These are phyloP conservation scores for Epizoanthus rinbou DNA, from an alignment of 92 coral and sea anemone species.

Conservation along the genomic window DNA sequence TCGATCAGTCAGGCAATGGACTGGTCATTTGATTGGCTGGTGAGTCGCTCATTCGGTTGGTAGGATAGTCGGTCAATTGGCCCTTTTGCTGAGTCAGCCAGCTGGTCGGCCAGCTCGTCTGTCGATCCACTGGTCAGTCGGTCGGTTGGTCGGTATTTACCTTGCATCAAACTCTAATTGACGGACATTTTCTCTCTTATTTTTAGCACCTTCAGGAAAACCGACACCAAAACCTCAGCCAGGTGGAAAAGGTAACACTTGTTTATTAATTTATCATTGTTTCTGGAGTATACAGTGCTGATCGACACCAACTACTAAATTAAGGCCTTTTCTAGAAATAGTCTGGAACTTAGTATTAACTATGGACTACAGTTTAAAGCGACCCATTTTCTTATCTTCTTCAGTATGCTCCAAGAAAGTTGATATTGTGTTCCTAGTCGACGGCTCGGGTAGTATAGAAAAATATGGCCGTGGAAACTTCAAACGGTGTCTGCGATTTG, in stretches of 20 bases:
- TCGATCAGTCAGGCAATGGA: too few species aligned
- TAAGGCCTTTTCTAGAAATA: not conserved
- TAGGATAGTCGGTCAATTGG: too few species aligned
- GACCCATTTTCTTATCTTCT: slow-evolving; percentile 9
- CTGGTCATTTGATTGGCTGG: too few species aligned
- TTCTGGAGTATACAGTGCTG: not conserved
- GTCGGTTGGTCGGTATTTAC: too few species aligned
- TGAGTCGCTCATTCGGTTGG: too few species aligned
- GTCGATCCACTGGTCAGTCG: too few species aligned
- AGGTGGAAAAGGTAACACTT: slow-evolving; percentile 54
- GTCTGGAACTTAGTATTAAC: not conserved
- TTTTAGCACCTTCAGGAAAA: slow-evolving; percentile 19
- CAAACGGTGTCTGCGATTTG: slow-evolving; percentile 65
- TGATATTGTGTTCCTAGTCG: slow-evolving; percentile 61
- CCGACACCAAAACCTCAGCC: slow-evolving; percentile 37
- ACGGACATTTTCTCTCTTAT: not conserved
- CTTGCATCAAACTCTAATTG: not conserved
- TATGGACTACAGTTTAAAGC: too few species aligned
- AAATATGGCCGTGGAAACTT: slow-evolving; percentile 48
- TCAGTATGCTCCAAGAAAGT: slow-evolving; percentile 55
- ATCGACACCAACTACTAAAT: too few species aligned
- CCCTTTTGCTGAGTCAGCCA: too few species aligned
- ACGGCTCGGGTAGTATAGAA: not conserved
- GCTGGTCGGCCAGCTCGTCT: too few species aligned
- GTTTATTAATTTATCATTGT: not conserved